Conservation (phyloP, 2,113 vertebrate species). For the Megaceryle maxima region DNA sequence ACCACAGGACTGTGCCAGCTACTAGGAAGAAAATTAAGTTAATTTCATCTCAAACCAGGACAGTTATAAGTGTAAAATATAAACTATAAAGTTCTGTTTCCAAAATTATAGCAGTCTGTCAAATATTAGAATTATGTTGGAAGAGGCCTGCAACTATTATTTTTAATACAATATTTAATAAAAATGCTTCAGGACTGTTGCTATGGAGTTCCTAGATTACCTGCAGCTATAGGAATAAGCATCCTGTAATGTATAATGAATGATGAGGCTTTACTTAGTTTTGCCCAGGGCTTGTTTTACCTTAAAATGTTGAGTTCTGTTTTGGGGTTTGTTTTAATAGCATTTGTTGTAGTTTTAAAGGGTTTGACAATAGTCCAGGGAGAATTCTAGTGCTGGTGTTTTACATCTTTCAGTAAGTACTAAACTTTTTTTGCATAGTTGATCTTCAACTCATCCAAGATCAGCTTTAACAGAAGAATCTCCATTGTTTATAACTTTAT, state of each 20-base stretch:
- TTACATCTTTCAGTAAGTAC: background rate
- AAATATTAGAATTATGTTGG: background rate
- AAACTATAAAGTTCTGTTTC: background rate
- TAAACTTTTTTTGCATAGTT: background rate
- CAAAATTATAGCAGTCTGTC: background rate
- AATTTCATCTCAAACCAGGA: background rate
- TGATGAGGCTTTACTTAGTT: conserved; percentile 2
- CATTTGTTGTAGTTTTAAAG: background rate
- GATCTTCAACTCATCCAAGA: background rate
- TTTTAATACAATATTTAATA: conserved; percentile 15
- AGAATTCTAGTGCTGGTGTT: background rate
- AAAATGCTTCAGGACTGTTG: conserved; percentile 4
- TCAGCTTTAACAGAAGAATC: background rate
- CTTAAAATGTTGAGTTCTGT: background rate
- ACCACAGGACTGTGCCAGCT: background rate
- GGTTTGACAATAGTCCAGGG: background rate
- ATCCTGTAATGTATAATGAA: conserved; percentile 35
- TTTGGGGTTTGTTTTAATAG: conserved; percentile 7
- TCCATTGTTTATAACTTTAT: background rate
- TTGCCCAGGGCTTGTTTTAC: conserved; percentile 42
- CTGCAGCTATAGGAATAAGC: conserved; percentile 38
- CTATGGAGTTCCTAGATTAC: background rate
- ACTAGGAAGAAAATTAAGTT: background rate
- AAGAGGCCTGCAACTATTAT: background rate
- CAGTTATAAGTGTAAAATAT: background rate